Evolutionary conservation across 1,140 invertebrate species (phyloP), one percentile per base, ranked within the genome.

Genomic region (Zaprionus taronus): DNA sequence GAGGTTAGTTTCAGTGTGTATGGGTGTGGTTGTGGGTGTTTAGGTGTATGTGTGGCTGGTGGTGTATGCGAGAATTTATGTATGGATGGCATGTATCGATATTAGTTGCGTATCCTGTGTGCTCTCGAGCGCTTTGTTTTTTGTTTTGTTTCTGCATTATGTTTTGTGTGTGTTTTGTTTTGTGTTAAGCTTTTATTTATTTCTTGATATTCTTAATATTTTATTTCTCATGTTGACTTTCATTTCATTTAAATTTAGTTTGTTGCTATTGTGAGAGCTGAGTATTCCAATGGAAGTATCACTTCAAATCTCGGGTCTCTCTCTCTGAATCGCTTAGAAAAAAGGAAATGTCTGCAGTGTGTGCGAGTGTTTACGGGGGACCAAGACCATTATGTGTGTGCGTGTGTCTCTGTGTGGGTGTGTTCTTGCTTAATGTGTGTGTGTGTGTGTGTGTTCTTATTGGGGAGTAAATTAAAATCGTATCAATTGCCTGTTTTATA

Each of bases 11-110:
- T 69, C 51, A 14, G 61, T 34, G 68, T 38, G 38, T 38, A 34
- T 58, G 41, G 41, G 26, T 49, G 64, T 61, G 51, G 17, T 28
- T 77, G 36, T 55, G 15, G 58, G 65, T 63, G 28, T 63, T 47
- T 49, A 63, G 51, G 44, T 78, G 51, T 77, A 49, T 58, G 66
- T 56, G 62, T 77, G 26, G 61, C 58, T 66, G 38, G 9, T 7
- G 51, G 41, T 66, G 71, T 80, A 60, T 82, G 75, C 63, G 62
- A 51, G 61, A 58, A 55, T 47, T 57, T 61, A 67, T 77, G 56
- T 71, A 53, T 55, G 60, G 36, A 53, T 65, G 38, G 38, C 65
- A 68, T 69, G 47, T 64, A 53, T 61, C 53, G 53, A 60, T n/a
- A 73, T 62, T 69, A 63, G 67, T 66, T 68, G 56, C 20, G 47